Base-by-base conservation (phyloP, 2,113 vertebrate genomes). In the Willisornis vidua region DNA sequence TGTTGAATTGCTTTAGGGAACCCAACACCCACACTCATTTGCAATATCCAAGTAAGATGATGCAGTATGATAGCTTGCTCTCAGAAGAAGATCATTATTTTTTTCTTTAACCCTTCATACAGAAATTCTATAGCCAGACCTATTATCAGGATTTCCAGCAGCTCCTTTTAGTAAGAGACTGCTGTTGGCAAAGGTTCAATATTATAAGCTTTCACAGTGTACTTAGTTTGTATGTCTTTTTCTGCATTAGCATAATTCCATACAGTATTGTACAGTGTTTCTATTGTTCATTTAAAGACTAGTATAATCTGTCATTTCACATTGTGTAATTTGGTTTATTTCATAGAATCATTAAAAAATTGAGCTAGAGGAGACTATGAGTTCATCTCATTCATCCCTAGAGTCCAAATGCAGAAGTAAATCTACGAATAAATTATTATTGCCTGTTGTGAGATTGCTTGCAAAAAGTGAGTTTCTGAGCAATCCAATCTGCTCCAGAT, bases 1-100 rank as follows among this genome's bases (percentile, higher is more conserved):
- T 88, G 75, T 90, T 74, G 72, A 89, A 92, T 84, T 91, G 87
- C 96, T 94, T 74, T 83, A 93, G 94, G 93, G 93, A 92, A 61
- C 33, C 51, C 55, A 93, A 70, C 85, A 91, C 90, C 91, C 90
- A 85, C 65, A 31, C 3, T 90, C 72, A 67, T 94, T 93, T 93
- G 75, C 63, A 91, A 26, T 76, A 91, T 76, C 72, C 19, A 35
- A 94, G 51, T 19, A 76, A 43, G 67, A 83, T 70, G 55, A 94
- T 95, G 78, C 41, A 74, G 33, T 77, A 28, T 59, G 91, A 90
- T 91, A 77, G 63, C 41, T 72, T 75, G 52, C 45, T 68, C 80
- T 79, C 52, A 72, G 82, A 59, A 80, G 89, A 72, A 72, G 48
- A 55, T 89, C 7, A 35, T 65, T 82, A 52, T 72, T 61, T 93